These are phyloP conservation scores for Meghimatium bilineatum DNA, from an alignment of 2,888 invertebrate species.

Conservation along the genomic window DNA sequence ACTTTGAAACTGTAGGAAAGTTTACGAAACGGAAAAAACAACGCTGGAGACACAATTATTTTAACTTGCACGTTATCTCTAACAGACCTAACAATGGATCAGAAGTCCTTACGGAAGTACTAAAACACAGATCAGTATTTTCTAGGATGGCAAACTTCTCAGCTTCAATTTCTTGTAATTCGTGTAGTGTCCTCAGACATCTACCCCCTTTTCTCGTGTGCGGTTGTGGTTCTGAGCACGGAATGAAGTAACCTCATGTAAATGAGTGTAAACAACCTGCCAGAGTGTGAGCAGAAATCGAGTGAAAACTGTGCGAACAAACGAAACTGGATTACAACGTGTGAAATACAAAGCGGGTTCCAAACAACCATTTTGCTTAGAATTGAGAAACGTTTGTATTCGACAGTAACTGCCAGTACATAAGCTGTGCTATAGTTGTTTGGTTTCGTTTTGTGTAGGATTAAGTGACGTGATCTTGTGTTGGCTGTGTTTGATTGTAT, in stretches of 20 bases:
- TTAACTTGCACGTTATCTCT: too few species aligned
- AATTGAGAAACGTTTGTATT: not conserved
- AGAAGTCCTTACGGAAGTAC: not conserved
- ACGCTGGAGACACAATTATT: too few species aligned
- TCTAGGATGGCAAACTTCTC: not conserved
- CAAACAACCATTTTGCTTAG: not conserved
- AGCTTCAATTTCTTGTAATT: not conserved
- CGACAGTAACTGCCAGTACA: not conserved
- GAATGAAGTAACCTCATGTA: not conserved
- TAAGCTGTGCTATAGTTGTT: not conserved
- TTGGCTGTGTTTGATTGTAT: not conserved
- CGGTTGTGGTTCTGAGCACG: not conserved
- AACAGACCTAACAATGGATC: too few species aligned
- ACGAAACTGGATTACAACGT: constrained; percentile 9
- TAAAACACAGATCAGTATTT: not conserved
- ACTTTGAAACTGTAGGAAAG: too few species aligned
- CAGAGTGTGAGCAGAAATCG: not conserved
- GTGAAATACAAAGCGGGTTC: constrained; percentile 14
- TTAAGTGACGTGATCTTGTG: not conserved
- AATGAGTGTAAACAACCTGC: not conserved
- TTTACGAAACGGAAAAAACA: too few species aligned
- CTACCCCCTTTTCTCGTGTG: not conserved
- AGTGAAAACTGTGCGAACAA: not conserved
- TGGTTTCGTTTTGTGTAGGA: not conserved
- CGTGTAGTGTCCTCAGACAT: not conserved